These are phyloP conservation scores for Sitodiplosis mosellana DNA, from an alignment of 1,140 invertebrate species.

Conservation along the genomic window DNA sequence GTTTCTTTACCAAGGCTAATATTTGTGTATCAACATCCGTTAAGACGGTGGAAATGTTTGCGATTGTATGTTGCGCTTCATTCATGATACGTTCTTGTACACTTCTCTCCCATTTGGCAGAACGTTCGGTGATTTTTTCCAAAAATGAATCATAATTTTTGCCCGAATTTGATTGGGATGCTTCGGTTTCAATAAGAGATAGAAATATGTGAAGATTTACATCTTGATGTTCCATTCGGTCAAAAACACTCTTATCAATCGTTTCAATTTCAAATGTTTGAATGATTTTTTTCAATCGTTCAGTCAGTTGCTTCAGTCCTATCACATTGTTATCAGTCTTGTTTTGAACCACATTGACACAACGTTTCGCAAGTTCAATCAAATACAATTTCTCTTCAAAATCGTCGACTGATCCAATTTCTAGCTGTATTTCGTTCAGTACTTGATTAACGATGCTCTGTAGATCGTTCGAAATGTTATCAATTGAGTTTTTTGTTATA, in stretches of 20 bases:
- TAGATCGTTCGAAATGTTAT: neutral
- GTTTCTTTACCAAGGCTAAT: neutral
- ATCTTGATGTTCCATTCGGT: neutral
- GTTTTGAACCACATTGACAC: neutral
- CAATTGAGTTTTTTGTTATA: neutral
- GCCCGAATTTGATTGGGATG: neutral
- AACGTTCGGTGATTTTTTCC: neutral
- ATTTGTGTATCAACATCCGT: neutral
- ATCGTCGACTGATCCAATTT: neutral
- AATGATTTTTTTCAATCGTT: neutral
- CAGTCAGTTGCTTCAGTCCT: neutral
- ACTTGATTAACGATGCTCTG: neutral
- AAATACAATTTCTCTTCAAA: neutral
- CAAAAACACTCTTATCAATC: neutral
- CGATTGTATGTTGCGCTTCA: neutral
- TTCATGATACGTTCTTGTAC: neutral
- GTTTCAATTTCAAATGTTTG: neutral
- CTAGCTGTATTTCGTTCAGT: neutral
- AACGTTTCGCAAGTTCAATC: neutral
- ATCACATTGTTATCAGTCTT: neutral
- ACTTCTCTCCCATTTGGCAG: too few species aligned
- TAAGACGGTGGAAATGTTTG: neutral
- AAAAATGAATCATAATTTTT: neutral
- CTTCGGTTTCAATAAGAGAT: neutral
- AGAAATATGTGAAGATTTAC: neutral